Evolutionary conservation across 1,140 invertebrate species (phyloP).

Genomic region (Pseudomyrmex dendroicus): DNA sequence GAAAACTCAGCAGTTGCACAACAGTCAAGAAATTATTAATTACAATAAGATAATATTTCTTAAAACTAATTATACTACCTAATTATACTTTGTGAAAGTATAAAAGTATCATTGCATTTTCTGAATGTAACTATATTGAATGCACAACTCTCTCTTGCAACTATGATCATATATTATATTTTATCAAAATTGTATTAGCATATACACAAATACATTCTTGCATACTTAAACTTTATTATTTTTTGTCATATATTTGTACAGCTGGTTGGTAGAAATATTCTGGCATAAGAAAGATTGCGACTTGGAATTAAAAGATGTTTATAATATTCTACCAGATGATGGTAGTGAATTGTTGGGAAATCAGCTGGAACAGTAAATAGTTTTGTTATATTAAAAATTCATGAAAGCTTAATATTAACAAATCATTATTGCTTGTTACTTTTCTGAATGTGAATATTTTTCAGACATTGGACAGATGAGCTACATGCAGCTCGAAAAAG

Average conservation of each 20-base stretch:
- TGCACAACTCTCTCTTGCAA: neutral
- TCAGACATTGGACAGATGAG: slow-evolving; percentile 82
- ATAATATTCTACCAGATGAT: slow-evolving; percentile 86
- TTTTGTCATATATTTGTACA: slow-evolving; percentile 49
- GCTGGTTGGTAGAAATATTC: slow-evolving; percentile 80
- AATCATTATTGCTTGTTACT: neutral
- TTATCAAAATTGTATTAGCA: neutral
- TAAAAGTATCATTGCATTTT: no score
- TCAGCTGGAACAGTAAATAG: slow-evolving; percentile 87
- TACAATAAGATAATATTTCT: no score
- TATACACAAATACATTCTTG: neutral
- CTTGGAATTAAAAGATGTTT: slow-evolving; percentile 78
- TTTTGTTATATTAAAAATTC: slow-evolving; percentile 7
- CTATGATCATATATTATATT: neutral
- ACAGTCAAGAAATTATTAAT: no score
- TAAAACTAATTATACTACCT: no score
- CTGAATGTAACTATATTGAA: neutral
- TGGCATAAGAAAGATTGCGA: slow-evolving; percentile 75
- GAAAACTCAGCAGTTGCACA: no score
- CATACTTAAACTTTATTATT: neutral
- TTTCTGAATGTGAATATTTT: neutral
- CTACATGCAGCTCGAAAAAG: slow-evolving; percentile 77
- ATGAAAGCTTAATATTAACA: neutral
- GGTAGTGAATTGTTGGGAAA: slow-evolving; percentile 87
- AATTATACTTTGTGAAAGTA: no score